Evolutionary conservation across 2,113 vertebrate species (phyloP).

Genomic region (Limnothrissa miodon): DNA sequence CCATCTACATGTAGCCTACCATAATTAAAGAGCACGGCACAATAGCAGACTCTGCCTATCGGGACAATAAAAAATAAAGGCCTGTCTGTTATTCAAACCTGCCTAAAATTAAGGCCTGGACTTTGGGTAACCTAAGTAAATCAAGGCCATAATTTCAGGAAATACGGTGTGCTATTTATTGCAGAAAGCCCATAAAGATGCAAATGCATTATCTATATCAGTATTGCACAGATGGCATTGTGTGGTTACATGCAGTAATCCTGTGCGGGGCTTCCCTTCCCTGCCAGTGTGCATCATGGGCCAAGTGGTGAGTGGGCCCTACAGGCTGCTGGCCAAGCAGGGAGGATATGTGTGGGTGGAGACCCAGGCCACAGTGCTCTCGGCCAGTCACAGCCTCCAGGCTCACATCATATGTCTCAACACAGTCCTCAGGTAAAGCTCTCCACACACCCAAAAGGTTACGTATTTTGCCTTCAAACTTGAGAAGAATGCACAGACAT

Average conservation of each 20-base stretch:
- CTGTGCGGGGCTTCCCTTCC: slow-evolving; percentile 25
- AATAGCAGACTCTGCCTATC: too few relatives aligned
- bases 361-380: slow-evolving; percentile 89
- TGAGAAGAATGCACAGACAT: not conserved
- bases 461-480: not conserved
- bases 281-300: slow-evolving; percentile 87
- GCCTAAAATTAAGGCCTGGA: too few relatives aligned
- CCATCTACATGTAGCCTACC: too few relatives aligned
- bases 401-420: slow-evolving; percentile 90
- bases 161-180: too few relatives aligned
- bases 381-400: slow-evolving; percentile 78
- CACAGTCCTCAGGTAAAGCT: slow-evolving; percentile 85
- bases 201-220: not conserved
- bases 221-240: not conserved
- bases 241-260: too few relatives aligned
- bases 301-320: slow-evolving; percentile 87
- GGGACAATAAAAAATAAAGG: too few relatives aligned
- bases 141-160: too few relatives aligned
- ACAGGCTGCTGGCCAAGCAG: slow-evolving; percentile 89
- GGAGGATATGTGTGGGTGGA: slow-evolving; percentile 95
- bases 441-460: not conserved
- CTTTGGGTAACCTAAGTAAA: too few relatives aligned
- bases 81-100: too few relatives aligned
- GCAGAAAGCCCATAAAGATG: too few relatives aligned
- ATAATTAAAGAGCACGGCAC: too few relatives aligned